phyloP scores from a whole-genome alignment of 2,888 invertebrate species.

The Aspidiotus rigidus region DNA sequence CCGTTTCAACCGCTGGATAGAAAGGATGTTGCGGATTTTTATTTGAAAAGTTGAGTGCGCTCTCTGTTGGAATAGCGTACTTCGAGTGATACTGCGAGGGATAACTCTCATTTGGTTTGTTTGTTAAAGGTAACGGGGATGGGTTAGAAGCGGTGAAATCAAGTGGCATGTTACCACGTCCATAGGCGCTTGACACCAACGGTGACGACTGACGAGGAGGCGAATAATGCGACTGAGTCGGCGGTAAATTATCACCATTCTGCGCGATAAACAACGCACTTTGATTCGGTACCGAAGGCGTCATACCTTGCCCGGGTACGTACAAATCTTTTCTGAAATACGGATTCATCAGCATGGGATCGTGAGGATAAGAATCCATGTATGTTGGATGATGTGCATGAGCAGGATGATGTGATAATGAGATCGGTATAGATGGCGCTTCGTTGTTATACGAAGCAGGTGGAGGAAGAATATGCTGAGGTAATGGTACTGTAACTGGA shows the following conservation, averaged over 20 bases:
- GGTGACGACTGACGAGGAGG: constrained; percentile 8
- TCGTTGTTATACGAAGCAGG: constrained; percentile 8
- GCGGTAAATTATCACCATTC: neutral
- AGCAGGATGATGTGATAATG: constrained; percentile 17
- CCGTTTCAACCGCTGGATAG: neutral
- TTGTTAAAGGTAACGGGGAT: constrained; percentile 13
- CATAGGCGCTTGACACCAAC: constrained; percentile 7
- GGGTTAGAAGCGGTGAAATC: constrained; percentile 21
- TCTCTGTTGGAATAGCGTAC: neutral
- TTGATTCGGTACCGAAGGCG: neutral
- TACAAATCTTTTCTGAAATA: constrained; percentile 28
- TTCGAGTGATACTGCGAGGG: constrained; percentile 4
- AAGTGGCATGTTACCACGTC: neutral
- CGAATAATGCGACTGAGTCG: constrained; percentile 6
- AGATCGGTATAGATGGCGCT: constrained; percentile 13
- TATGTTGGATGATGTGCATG: constrained; percentile 19
- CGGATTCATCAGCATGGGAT: constrained; percentile 19
- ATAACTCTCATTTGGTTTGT: constrained; percentile 6
- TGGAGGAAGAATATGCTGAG: constrained; percentile 18
- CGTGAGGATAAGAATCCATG: constrained; percentile 23
- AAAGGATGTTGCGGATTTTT: constrained; percentile 9
- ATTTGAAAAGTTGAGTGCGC: constrained; percentile 18
- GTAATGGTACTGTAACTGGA: constrained; percentile 9
- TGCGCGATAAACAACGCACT: constrained; percentile 20
- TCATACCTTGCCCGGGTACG: constrained; percentile 13